Evolutionary conservation across 2,113 vertebrate species (phyloP).

Genomic region (Vulpes lagopus): DNA sequence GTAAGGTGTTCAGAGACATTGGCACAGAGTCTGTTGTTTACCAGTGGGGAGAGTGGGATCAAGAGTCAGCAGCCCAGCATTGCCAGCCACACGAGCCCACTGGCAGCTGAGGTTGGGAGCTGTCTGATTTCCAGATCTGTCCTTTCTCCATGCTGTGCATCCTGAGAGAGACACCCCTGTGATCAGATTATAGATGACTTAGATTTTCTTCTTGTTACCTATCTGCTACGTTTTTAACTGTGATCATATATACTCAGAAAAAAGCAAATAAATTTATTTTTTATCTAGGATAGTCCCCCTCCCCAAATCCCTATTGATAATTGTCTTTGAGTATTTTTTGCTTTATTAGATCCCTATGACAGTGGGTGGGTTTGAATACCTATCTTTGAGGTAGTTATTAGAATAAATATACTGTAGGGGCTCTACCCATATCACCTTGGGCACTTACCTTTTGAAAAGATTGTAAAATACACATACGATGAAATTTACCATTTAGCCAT

Average conservation of each 20-base stretch:
- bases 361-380: neutral
- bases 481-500: neutral
- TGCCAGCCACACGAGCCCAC: rapidly evolving
- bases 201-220: neutral
- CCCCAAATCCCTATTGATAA: neutral
- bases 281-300: neutral
- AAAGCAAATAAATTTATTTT: neutral
- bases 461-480: neutral
- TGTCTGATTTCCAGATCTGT: neutral
- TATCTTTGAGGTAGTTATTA: neutral
- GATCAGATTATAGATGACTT: neutral
- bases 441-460: neutral
- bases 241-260: neutral
- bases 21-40: neutral
- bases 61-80: too few relatives aligned
- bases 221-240: neutral
- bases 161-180: neutral
- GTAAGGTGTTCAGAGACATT: neutral
- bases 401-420: neutral
- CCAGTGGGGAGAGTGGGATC: neutral
- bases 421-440: neutral
- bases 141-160: neutral
- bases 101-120: neutral
- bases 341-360: neutral
- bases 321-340: neutral